Percentiles rank a stretch among this genome's conserved stretches.
Evolutionary conservation across 1,140 invertebrate species (phyloP).

Genomic region (Ladona fulva): DNA sequence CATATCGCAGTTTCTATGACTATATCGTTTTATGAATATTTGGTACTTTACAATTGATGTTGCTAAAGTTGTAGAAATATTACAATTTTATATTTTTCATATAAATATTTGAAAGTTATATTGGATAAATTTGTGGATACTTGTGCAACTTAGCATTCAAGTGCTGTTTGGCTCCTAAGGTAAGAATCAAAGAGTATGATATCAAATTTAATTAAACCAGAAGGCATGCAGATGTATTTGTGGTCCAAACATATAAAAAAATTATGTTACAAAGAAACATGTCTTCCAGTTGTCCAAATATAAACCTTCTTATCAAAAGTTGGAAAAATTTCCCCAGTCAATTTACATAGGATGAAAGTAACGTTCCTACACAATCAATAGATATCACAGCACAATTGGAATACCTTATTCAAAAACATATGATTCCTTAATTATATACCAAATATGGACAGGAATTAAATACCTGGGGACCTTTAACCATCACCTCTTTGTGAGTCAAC

Average conservation of each 20-base stretch:
- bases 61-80: slow-evolving; percentile 16
- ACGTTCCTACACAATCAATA: slow-evolving; percentile 6
- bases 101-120: slow-evolving; percentile 16
- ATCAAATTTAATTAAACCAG: slow-evolving; percentile 13
- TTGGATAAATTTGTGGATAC: slow-evolving; percentile 16
- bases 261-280: slow-evolving; percentile 14
- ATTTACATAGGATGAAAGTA: slow-evolving; percentile 10
- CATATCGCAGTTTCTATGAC: slow-evolving; percentile 12
- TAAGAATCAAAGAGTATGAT: slow-evolving; percentile 2
- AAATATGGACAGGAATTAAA: slow-evolving; percentile 7
- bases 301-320: slow-evolving; percentile 10
- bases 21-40: slow-evolving; percentile 16
- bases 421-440: slow-evolving; percentile 3
- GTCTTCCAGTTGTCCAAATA: slow-evolving; percentile 12
- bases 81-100: slow-evolving; percentile 16
- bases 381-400: slow-evolving; percentile 5
- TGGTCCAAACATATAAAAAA: slow-evolving; percentile 13
- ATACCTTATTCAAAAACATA: slow-evolving; percentile 4
- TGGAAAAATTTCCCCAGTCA: slow-evolving; percentile 9
- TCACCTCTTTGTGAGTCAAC: slow-evolving; percentile 11
- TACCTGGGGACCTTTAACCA: not conserved
- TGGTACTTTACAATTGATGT: slow-evolving; percentile 16
- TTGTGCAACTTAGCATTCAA: slow-evolving; percentile 16
- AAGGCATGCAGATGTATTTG: slow-evolving; percentile 16
- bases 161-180: slow-evolving; percentile 15